A percentile compares a stretch with the other conserved stretches of the same genome.
Evolutionary conservation across 2,113 vertebrate genomes (phyloP).

Genomic region (Labeo catla): DNA sequence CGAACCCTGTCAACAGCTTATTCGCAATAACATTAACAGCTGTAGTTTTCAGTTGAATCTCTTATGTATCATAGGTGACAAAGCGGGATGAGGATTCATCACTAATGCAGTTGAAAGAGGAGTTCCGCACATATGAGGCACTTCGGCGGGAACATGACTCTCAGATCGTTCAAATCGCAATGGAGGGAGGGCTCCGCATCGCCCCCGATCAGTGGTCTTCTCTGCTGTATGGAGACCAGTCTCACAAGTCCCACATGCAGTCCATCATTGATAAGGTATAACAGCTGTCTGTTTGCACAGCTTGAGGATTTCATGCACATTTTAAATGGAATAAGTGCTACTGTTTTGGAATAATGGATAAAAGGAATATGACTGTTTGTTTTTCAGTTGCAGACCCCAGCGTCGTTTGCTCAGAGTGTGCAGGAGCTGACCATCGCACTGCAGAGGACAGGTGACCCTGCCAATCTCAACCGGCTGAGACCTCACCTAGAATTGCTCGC

Average conservation of each 20-base stretch:
- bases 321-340: background rate
- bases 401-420: slow-evolving; percentile 98
- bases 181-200: slow-evolving; percentile 97
- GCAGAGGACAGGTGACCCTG: slow-evolving; percentile 96
- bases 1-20: background rate
- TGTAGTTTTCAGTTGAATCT: background rate
- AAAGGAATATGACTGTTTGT: slow-evolving; percentile 38
- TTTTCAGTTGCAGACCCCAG: slow-evolving; percentile 95
- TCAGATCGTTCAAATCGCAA: slow-evolving; percentile 98
- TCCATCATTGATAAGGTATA: slow-evolving; percentile 98
- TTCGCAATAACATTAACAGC: background rate
- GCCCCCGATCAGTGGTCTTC: slow-evolving; percentile 99
- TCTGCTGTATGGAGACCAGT: slow-evolving; percentile 93
- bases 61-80: slow-evolving; percentile 82
- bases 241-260: slow-evolving; percentile 99
- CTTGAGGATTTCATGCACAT: background rate
- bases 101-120: slow-evolving; percentile 97
- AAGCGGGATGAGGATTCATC: slow-evolving; percentile 98
- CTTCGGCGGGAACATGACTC: slow-evolving; percentile 96
- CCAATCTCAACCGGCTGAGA: slow-evolving; percentile 94
- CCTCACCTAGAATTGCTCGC: slow-evolving; percentile 95
- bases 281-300: background rate
- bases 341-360: background rate
- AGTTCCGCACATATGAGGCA: slow-evolving; percentile 95
- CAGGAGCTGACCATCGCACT: slow-evolving; percentile 98